A percentile compares a stretch with the other conserved stretches of the same genome.
phyloP scores from a whole-genome alignment of 2,888 invertebrate genomes.

The Calephelis perditalis region DNA sequence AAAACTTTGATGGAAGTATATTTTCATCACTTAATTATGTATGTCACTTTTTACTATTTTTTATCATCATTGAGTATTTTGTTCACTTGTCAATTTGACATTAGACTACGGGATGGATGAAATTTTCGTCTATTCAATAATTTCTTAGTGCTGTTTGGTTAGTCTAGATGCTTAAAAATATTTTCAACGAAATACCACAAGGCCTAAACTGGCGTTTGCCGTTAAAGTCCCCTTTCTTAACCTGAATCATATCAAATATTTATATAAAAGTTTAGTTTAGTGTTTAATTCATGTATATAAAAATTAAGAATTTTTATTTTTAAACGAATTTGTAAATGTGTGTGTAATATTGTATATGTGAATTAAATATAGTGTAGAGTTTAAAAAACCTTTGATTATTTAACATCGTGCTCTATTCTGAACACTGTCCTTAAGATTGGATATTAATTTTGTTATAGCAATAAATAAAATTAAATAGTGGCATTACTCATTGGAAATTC shows the following conservation, averaged over 20 bases:
- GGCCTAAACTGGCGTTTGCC: conserved; percentile 32
- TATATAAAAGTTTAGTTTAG: conserved; percentile 50
- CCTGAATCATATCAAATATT: conserved; percentile 68
- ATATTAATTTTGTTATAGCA: too few species aligned
- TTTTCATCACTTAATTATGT: too few species aligned
- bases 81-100: neutral
- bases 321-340: conserved; percentile 65
- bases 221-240: conserved; percentile 44
- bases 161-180: conserved; percentile 25
- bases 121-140: conserved; percentile 12
- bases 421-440: neutral
- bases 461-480: neutral
- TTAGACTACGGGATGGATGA: neutral
- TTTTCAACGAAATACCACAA: conserved; percentile 27
- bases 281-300: conserved; percentile 32
- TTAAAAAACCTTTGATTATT: conserved; percentile 23
- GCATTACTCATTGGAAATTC: conserved; percentile 4
- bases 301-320: conserved; percentile 42
- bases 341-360: conserved; percentile 69
- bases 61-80: too few species aligned
- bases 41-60: too few species aligned
- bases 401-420: conserved; percentile 22
- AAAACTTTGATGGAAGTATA: too few species aligned
- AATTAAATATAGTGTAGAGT: conserved; percentile 30
- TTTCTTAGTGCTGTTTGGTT: conserved; percentile 16